These are phyloP conservation scores for Eudorcas thomsonii DNA, from an alignment of 2,113 vertebrate species.

Conservation along the genomic window DNA sequence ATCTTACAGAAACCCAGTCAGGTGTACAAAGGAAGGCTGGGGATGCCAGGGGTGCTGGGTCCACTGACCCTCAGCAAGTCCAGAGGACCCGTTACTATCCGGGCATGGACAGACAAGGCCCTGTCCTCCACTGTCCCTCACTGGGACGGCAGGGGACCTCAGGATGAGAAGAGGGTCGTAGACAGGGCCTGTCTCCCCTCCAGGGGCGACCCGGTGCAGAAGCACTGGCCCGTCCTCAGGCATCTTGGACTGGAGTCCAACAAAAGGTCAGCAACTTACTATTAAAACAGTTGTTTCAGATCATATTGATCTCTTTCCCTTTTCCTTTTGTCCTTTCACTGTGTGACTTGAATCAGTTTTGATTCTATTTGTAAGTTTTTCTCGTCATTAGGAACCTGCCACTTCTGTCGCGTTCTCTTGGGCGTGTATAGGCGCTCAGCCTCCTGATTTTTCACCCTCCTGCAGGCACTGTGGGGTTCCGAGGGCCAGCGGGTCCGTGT, in stretches of 20 bases:
- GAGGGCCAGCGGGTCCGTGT: conserved; percentile 76
- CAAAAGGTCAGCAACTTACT: conserved; percentile 77
- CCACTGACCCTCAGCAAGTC: neutral
- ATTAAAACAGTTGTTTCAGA: conserved; percentile 79
- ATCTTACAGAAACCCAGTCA: neutral
- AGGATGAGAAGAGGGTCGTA: neutral
- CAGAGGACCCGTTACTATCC: neutral
- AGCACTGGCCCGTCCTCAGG: conserved; percentile 57
- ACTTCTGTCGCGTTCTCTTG: conserved; percentile 75
- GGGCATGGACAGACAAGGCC: neutral
- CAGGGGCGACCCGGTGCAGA: neutral
- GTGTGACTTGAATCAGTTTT: conserved; percentile 87
- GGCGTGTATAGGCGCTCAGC: conserved; percentile 73
- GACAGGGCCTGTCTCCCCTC: neutral
- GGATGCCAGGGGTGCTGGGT: neutral
- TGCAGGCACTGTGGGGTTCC: conserved; percentile 76
- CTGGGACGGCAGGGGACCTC: neutral
- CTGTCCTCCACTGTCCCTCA: neutral
- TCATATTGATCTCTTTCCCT: conserved; percentile 90
- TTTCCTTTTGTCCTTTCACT: conserved; percentile 72
- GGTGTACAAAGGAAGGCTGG: neutral
- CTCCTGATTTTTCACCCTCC: conserved; percentile 73
- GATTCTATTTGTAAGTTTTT: conserved; percentile 83
- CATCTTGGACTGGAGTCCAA: conserved; percentile 58
- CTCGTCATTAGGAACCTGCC: conserved; percentile 79